Percentiles rank a stretch among this genome's conserved stretches.
Conservation (phyloP, 2,888 invertebrate genomes). For the Linyphia triangularis region DNA sequence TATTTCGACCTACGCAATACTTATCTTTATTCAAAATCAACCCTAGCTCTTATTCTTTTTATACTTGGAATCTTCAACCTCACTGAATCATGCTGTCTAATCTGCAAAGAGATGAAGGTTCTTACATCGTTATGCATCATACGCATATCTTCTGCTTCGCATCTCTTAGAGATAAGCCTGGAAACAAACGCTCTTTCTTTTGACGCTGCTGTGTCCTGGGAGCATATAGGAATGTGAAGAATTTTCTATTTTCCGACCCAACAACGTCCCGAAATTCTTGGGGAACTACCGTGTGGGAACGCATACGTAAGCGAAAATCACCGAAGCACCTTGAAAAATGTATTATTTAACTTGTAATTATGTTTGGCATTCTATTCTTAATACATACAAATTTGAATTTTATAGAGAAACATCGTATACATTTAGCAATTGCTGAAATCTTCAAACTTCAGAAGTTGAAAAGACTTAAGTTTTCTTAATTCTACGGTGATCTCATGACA, state of each 20-base stretch:
- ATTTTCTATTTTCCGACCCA: constrained; percentile 28
- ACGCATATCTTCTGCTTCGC: not conserved
- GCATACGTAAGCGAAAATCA: not conserved
- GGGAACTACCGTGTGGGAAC: not conserved
- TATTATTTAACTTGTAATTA: not conserved
- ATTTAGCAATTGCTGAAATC: too few species aligned
- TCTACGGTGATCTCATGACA: too few species aligned
- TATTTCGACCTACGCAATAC: not conserved
- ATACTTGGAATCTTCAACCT: not conserved
- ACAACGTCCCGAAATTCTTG: not conserved
- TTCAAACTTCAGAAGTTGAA: too few species aligned
- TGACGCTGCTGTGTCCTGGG: not conserved
- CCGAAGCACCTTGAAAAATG: not conserved
- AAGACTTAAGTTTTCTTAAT: too few species aligned
- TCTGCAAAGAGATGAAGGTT: not conserved
- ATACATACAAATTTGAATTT: too few species aligned
- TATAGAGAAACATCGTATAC: too few species aligned
- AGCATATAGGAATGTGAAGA: not conserved
- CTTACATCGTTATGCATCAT: not conserved
- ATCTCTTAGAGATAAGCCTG: not conserved
- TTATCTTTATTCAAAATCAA: not conserved
- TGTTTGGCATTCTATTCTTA: too few species aligned
- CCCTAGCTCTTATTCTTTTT: not conserved
- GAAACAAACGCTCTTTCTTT: constrained; percentile 19
- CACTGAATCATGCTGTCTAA: not conserved